A percentile compares a stretch with the other conserved stretches of the same genome.
Conservation (phyloP, 2,888 invertebrate species). For the Pseudococcus viburni region DNA sequence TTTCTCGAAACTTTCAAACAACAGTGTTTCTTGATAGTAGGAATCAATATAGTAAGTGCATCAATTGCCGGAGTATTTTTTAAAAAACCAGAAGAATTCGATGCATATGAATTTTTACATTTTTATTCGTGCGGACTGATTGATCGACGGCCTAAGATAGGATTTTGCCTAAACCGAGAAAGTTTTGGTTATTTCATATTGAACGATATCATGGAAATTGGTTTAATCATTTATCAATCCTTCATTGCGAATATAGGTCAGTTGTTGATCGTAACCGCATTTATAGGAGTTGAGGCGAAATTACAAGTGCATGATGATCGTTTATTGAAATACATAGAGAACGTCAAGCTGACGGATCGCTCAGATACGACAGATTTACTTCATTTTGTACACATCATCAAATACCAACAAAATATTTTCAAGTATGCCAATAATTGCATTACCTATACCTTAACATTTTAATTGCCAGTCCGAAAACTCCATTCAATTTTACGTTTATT, state of each 20-base stretch:
- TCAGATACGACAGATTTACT: background rate
- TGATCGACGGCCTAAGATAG: background rate
- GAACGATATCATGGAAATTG: background rate
- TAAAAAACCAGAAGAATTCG: background rate
- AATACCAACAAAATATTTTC: constrained; percentile 4
- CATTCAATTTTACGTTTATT: background rate
- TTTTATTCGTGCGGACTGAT: background rate
- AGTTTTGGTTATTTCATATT: background rate
- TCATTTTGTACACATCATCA: background rate
- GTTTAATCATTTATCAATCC: background rate
- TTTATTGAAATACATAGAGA: background rate
- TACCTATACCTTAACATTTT: background rate
- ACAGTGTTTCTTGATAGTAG: background rate
- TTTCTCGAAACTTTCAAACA: background rate
- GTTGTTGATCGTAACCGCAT: background rate
- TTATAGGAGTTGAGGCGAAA: background rate
- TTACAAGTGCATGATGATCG: background rate
- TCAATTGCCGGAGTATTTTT: background rate
- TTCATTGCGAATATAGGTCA: background rate
- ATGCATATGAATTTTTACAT: background rate
- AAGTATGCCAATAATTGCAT: background rate
- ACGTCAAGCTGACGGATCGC: background rate
- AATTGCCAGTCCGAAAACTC: background rate
- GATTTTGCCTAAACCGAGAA: background rate
- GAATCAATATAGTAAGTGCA: background rate